Evolutionary conservation across 2,113 vertebrate species (phyloP).

Genomic region (Planiliza haematocheilus): DNA sequence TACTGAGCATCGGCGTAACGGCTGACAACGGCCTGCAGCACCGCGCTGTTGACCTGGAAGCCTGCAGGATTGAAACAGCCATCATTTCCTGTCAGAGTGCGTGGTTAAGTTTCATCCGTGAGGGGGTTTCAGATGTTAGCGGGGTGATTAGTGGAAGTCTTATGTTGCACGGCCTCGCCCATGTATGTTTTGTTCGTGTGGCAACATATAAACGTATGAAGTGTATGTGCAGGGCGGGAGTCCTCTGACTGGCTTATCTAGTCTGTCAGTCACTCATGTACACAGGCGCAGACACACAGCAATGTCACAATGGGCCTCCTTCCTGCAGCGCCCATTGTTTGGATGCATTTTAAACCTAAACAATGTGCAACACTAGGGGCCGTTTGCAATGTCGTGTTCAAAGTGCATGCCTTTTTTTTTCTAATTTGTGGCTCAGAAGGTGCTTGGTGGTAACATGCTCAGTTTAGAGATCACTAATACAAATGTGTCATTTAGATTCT

Average conservation of each 20-base stretch:
- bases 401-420: too few species aligned
- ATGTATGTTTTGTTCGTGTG: conserved; percentile 29
- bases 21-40: conserved; percentile 83
- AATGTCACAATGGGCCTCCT: background rate
- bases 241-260: conserved; percentile 49
- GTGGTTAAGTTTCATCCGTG: too few species aligned
- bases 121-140: too few species aligned
- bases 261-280: conserved; percentile 7
- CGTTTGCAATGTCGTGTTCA: too few species aligned
- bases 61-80: conserved; percentile 71
- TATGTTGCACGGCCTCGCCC: conserved; percentile 25
- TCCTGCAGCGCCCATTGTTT: background rate
- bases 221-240: background rate
- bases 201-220: background rate
- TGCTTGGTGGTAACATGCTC: too few species aligned
- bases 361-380: background rate
- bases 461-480: too few species aligned
- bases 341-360: background rate
- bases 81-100: background rate
- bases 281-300: background rate
- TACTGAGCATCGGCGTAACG: conserved; percentile 79
- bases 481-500: too few species aligned
- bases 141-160: background rate
- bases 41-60: conserved; percentile 83
- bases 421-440: too few species aligned